Percentiles rank a stretch among this genome's conserved stretches.
These are phyloP conservation scores for Ichneumoninae sp. DNA, from an alignment of 2,888 invertebrate species.

Conservation along the genomic window DNA sequence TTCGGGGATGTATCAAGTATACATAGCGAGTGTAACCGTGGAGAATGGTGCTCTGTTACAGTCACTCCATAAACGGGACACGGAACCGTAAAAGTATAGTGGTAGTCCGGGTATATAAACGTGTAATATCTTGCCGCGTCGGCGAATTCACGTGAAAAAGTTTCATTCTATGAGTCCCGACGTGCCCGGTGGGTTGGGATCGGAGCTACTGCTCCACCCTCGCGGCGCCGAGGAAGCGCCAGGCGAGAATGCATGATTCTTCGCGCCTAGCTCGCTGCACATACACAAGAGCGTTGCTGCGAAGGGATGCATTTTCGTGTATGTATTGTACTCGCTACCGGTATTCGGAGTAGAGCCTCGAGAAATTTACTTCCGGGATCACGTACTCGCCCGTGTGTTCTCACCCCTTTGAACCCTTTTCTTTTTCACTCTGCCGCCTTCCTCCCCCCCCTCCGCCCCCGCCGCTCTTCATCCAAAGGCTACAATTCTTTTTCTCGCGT, in stretches of 20 bases:
- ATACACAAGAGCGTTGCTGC: constrained; percentile 11
- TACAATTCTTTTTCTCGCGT: neutral
- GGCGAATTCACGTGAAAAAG: constrained; percentile 66
- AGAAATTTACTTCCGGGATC: constrained; percentile 59
- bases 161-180: constrained; percentile 62
- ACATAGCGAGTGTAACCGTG: constrained; percentile 10
- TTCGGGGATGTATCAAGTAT: constrained; percentile 20
- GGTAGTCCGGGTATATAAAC: constrained; percentile 45
- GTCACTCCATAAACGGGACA: constrained; percentile 71
- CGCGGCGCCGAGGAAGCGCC: constrained; percentile 32
- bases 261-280: constrained; percentile 43
- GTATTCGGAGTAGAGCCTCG: constrained; percentile 31
- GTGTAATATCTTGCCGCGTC: constrained; percentile 66
- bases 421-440: constrained; percentile 32
- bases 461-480: neutral
- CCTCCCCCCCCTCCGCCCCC: too few relatives aligned
- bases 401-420: constrained; percentile 27
- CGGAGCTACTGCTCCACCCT: constrained; percentile 36
- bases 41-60: constrained; percentile 56
- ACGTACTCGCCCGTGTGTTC: constrained; percentile 60
- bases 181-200: constrained; percentile 53
- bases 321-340: constrained; percentile 5
- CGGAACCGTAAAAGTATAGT: constrained; percentile 59
- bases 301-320: constrained; percentile 41
- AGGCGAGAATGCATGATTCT: constrained; percentile 57